phyloP scores from a whole-genome alignment of 2,113 vertebrate species.

The Amblyornis subalaris region DNA sequence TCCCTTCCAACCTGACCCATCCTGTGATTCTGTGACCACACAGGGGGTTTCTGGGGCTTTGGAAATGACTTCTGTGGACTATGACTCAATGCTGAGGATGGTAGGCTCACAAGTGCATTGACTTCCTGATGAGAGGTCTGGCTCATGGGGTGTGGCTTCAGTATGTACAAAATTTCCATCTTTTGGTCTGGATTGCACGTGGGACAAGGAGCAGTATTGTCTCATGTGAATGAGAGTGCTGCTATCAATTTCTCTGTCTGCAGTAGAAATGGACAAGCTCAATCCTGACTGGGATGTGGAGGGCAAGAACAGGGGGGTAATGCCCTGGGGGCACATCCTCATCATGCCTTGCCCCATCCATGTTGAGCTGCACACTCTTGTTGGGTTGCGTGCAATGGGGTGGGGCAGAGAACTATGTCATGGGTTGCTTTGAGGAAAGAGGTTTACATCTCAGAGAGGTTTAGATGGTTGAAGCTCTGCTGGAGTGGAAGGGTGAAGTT shows the following conservation, averaged over 20 bases:
- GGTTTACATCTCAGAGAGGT: neutral
- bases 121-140: neutral
- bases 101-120: neutral
- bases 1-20: neutral
- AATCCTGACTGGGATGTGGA: neutral
- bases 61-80: neutral
- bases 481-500: neutral
- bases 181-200: neutral
- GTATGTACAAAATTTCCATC: neutral
- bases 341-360: too few relatives aligned
- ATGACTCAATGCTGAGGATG: accelerated
- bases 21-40: neutral
- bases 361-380: neutral
- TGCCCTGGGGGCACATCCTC: accelerated
- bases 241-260: neutral
- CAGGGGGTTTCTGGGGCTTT: neutral
- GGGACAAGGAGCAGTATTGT: neutral
- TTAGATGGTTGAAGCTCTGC: neutral
- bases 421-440: neutral
- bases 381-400: neutral
- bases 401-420: neutral
- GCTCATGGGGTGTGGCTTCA: neutral
- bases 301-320: accelerated
- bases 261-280: accelerated
- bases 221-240: accelerated